Evolutionary conservation across 2,797 vertebrate genomes (phyloP).

Genomic region (Labroides dimidiatus): DNA sequence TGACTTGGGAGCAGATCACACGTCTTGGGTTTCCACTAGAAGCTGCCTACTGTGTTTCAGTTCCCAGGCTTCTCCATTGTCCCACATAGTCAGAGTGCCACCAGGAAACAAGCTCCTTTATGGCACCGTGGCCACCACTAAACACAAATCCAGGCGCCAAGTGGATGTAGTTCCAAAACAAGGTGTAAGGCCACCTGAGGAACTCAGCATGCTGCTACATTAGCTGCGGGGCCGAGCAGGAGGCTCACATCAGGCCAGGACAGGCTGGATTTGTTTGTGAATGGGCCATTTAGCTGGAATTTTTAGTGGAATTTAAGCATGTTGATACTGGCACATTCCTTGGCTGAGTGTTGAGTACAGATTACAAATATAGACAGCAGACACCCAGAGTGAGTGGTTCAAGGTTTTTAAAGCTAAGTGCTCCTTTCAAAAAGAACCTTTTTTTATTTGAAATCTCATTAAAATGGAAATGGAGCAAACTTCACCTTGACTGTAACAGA

Average conservation of each 20-base stretch:
- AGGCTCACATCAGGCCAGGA: constrained; percentile 34
- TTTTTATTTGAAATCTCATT: not conserved
- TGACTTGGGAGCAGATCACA: constrained; percentile 62
- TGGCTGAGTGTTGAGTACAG: constrained; percentile 36
- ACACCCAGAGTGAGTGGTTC: constrained; percentile 13
- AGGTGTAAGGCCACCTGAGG: constrained; percentile 25
- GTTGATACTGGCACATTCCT: constrained; percentile 65
- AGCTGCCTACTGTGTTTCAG: constrained; percentile 63
- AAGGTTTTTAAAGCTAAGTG: constrained; percentile 15
- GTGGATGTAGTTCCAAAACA: constrained; percentile 57
- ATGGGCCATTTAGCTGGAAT: constrained; percentile 66
- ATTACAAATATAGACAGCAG: constrained; percentile 54
- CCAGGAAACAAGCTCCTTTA: constrained; percentile 55
- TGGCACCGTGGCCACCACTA: constrained; percentile 29
- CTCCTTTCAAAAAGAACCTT: not conserved
- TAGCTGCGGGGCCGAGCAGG: constrained; percentile 19
- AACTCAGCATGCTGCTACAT: constrained; percentile 22
- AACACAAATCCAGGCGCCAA: constrained; percentile 45
- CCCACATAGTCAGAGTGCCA: constrained; percentile 47
- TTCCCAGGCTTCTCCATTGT: constrained; percentile 80
- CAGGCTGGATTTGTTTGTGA: constrained; percentile 57
- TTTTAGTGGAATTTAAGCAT: constrained; percentile 59
- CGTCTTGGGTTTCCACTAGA: constrained; percentile 67
- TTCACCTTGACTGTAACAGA: not conserved
- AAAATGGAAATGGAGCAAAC: not conserved